Percentiles rank a stretch among this genome's conserved stretches.
phyloP scores from a whole-genome alignment of 2,888 invertebrate species.

The Phengaris arion region DNA sequence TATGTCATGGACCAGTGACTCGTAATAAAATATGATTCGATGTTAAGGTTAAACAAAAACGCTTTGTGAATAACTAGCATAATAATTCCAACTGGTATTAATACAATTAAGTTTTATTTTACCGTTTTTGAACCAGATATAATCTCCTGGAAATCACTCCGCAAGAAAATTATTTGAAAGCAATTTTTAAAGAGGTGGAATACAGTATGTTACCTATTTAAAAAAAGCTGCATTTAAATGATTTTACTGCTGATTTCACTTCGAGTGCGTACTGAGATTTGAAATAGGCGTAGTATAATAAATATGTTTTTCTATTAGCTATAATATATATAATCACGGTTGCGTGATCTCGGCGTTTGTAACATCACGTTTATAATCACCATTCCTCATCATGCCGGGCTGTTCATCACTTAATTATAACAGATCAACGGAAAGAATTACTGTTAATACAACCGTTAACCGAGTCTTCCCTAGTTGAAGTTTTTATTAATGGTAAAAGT shows the following conservation, averaged over 20 bases:
- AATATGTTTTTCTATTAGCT: slow-evolving; percentile 11
- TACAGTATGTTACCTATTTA: neutral
- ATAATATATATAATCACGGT: slow-evolving; percentile 14
- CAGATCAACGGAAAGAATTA: slow-evolving; percentile 29
- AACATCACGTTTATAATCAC: slow-evolving; percentile 12
- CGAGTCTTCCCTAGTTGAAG: slow-evolving; percentile 10
- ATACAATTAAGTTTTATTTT: neutral
- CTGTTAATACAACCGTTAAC: slow-evolving; percentile 24
- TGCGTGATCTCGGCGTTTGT: slow-evolving; percentile 7
- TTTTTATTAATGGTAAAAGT: slow-evolving; percentile 4
- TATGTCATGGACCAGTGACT: slow-evolving; percentile 10
- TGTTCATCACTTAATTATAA: slow-evolving; percentile 24
- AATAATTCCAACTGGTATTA: neutral
- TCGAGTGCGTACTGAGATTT: slow-evolving; percentile 6
- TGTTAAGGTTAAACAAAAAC: neutral
- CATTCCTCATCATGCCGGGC: slow-evolving; percentile 7
- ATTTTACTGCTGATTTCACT: neutral
- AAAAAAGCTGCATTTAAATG: neutral
- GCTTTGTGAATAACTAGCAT: neutral
- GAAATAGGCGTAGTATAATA: slow-evolving; percentile 8
- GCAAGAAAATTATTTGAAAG: too few species aligned
- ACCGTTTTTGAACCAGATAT: neutral
- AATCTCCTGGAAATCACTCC: neutral
- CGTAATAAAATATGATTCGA: neutral
- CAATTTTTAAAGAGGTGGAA: neutral